These are phyloP conservation scores for Ctenicera cuprea DNA, from an alignment of 2,888 invertebrate genomes.

Conservation along the genomic window DNA sequence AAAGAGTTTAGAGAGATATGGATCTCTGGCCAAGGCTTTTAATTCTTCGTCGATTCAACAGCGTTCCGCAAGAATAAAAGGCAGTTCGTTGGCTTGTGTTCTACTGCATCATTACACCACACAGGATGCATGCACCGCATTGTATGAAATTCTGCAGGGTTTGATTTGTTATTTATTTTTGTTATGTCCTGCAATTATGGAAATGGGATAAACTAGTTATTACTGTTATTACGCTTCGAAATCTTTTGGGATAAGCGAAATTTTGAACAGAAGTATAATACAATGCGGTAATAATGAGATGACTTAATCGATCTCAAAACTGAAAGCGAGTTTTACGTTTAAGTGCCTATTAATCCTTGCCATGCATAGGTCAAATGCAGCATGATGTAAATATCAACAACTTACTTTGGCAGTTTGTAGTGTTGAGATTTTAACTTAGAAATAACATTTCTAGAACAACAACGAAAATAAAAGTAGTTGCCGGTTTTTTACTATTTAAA, in stretches of 20 bases:
- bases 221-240: neutral
- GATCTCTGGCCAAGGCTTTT: conserved; percentile 38
- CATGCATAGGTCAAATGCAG: conserved; percentile 17
- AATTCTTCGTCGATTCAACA: conserved; percentile 33
- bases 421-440: too few species aligned
- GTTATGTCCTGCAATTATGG: neutral
- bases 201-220: neutral
- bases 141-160: conserved; percentile 18
- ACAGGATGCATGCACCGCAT: conserved; percentile 39
- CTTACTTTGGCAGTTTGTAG: neutral
- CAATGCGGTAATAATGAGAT: neutral
- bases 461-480: too few species aligned
- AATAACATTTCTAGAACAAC: too few species aligned
- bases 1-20: conserved; percentile 34
- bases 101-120: conserved; percentile 36
- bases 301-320: neutral
- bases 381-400: conserved; percentile 7
- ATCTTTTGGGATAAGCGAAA: neutral
- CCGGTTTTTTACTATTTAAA: too few species aligned
- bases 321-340: neutral
- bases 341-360: neutral
- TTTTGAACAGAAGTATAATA: neutral
- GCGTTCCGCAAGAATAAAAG: conserved; percentile 32
- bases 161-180: conserved; percentile 29
- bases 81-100: conserved; percentile 30